These are phyloP conservation scores for Timandra comae DNA, from an alignment of 2,888 invertebrate genomes.

Conservation along the genomic window DNA sequence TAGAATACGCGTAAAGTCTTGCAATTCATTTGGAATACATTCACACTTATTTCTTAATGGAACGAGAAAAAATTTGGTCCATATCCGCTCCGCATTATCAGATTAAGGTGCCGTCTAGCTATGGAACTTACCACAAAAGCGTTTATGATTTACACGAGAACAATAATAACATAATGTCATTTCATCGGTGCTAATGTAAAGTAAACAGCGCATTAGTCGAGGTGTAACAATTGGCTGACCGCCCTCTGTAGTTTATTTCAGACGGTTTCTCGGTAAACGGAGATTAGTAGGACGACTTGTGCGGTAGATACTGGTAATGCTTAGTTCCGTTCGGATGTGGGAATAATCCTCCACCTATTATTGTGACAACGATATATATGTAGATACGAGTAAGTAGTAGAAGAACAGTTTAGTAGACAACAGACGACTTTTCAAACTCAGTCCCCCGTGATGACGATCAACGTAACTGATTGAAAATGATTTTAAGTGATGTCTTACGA, in stretches of 20 bases:
- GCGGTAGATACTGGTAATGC: constrained; percentile 47
- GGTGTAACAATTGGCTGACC: constrained; percentile 53
- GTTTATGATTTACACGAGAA: constrained; percentile 6
- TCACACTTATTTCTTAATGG: too few species aligned
- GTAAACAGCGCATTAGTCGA: constrained; percentile 62
- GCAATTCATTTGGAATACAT: too few species aligned
- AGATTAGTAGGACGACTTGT: constrained; percentile 55
- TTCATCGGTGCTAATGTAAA: constrained; percentile 54
- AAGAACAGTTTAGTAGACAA: too few species aligned
- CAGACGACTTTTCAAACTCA: too few species aligned
- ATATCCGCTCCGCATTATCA: constrained; percentile 35
- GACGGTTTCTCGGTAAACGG: constrained; percentile 55
- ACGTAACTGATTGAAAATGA: too few species aligned
- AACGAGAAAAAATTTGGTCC: too few species aligned
- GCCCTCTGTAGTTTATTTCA: constrained; percentile 43
- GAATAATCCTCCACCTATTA: constrained; percentile 18
- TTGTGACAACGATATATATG: too few species aligned
- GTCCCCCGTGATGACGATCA: too few species aligned
- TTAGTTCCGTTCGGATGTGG: constrained; percentile 49
- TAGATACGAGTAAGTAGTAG: too few species aligned
- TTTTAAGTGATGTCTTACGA: too few species aligned
- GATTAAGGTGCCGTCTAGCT: constrained; percentile 39
- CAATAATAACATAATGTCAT: constrained; percentile 21
- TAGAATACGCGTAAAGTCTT: too few species aligned
- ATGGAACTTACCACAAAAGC: constrained; percentile 11